A percentile compares a stretch with the other conserved stretches of the same genome.
These are phyloP conservation scores for Hystrix brachyura DNA, from an alignment of 2,113 vertebrate genomes.

Conservation along the genomic window DNA sequence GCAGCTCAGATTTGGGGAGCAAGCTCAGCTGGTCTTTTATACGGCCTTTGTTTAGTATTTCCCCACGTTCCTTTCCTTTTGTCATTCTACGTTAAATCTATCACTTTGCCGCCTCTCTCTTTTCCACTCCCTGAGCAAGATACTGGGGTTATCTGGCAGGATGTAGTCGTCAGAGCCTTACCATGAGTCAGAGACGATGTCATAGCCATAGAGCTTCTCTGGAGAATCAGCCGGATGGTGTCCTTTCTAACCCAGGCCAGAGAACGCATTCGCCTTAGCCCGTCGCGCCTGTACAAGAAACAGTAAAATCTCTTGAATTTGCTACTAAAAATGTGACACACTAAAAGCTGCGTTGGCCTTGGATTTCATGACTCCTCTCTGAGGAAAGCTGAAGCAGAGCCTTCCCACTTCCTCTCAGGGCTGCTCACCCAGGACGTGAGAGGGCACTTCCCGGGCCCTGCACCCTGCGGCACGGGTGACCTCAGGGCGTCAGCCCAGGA, in stretches of 20 bases:
- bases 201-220: slow-evolving; percentile 14
- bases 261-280: background rate
- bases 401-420: background rate
- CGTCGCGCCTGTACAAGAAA: background rate
- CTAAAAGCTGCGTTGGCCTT: background rate
- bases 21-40: slow-evolving; percentile 5
- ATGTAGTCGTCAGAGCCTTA: background rate
- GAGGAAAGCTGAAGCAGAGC: background rate
- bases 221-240: slow-evolving; percentile 29
- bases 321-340: background rate
- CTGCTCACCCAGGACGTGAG: background rate
- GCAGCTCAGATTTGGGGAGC: slow-evolving; percentile 1
- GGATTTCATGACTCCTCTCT: background rate
- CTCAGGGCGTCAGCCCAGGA: background rate
- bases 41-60: slow-evolving; percentile 53
- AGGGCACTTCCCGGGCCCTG: background rate
- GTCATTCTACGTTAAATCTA: slow-evolving; percentile 40
- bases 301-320: slow-evolving; percentile 30
- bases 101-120: background rate
- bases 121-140: slow-evolving; percentile 16
- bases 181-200: slow-evolving; percentile 62
- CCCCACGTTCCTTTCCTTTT: slow-evolving; percentile 68
- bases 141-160: slow-evolving; percentile 62
- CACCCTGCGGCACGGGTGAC: background rate
- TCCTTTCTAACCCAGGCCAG: slow-evolving; percentile 7